Base-by-base conservation (phyloP, 2,113 vertebrate genomes). In the Microcebus murinus region DNA sequence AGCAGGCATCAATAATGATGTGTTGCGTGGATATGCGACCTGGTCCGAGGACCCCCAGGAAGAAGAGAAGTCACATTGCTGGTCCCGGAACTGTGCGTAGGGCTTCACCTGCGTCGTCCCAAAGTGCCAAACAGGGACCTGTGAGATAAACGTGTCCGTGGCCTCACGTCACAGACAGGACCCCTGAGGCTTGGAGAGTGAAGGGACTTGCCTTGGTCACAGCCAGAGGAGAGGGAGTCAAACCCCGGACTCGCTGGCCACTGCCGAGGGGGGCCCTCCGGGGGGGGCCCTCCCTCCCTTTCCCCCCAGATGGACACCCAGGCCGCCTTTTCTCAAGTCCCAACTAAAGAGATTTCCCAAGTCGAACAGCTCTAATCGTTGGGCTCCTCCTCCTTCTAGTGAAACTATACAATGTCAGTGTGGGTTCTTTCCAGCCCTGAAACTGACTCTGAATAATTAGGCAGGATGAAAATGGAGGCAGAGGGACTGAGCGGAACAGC, bases 11-110 rank as follows among this genome's bases (percentile, higher is more conserved):
- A 0, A 31, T 29, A 45, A n/a, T 10, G 8, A 3, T 11, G 6
- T 65, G 34, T 13, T 13, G 8, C 20, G 0, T 0, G 34, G 23
- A 14, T 6, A 1, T 4, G 12, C 27, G 18, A 12, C 8, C 0
- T 48, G 31, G n/a, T 2, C 3, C 0, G 2, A 27, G n/a, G 29
- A 2, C 18, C 36, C 8, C 31, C 15, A 15, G 11, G 14, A 6
- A 48, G 42, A 36, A 31, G n/a, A 27, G 74, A 25, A 70, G 36
- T n/a, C 27, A 4, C 14, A 20, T 14, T 39, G 20, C 11, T 31
- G 68, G 6, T n/a, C 42, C 36, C 8, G 2, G 25, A 1, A 25
- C 68, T 39, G 4, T 55, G 45, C 25, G 18, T 6, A 36, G 50
- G 4, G 34, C 52, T 27, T 25, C 36, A 2, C 61, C 50, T 17